Percentiles rank a stretch among this genome's conserved stretches.
These are phyloP conservation scores for Platerodrilus igneus DNA, from an alignment of 2,888 invertebrate genomes.

Conservation along the genomic window DNA sequence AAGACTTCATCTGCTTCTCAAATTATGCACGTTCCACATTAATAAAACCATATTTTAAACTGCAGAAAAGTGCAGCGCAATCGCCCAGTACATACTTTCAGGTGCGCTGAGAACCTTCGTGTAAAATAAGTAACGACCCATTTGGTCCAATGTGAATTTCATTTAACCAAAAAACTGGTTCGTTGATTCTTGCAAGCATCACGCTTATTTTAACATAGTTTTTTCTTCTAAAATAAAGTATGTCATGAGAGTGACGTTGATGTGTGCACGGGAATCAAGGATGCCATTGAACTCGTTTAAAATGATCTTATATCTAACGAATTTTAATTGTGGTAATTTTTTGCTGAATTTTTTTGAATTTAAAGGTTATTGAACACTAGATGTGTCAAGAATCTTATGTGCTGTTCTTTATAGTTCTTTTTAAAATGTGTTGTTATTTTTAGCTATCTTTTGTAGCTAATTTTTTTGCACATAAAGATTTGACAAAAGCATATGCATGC, in stretches of 20 bases:
- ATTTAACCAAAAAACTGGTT: slow-evolving; percentile 17
- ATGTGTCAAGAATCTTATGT: too few relatives aligned
- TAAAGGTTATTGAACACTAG: too few relatives aligned
- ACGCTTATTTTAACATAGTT: slow-evolving; percentile 10
- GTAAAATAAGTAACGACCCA: background rate
- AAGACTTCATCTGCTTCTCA: slow-evolving; percentile 12
- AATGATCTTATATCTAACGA: too few relatives aligned
- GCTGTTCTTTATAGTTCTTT: too few relatives aligned
- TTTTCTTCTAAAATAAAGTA: slow-evolving; percentile 16
- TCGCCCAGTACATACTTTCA: slow-evolving; percentile 7
- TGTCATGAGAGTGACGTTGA: slow-evolving; percentile 18
- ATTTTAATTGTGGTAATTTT: too few relatives aligned
- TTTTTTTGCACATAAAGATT: too few relatives aligned
- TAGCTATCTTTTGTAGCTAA: too few relatives aligned
- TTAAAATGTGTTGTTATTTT: too few relatives aligned
- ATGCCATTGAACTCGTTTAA: too few relatives aligned
- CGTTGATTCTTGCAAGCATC: slow-evolving; percentile 12
- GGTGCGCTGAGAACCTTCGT: background rate
- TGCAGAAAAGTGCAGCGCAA: slow-evolving; percentile 19
- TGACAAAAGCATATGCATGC: too few relatives aligned
- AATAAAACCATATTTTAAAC: slow-evolving; percentile 15
- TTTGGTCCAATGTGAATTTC: slow-evolving; percentile 10
- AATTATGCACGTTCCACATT: slow-evolving; percentile 23
- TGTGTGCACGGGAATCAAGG: slow-evolving; percentile 11
- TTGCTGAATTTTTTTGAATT: too few relatives aligned